Base-by-base conservation (phyloP, 2,888 invertebrate genomes). In the Heptascelio sp. region DNA sequence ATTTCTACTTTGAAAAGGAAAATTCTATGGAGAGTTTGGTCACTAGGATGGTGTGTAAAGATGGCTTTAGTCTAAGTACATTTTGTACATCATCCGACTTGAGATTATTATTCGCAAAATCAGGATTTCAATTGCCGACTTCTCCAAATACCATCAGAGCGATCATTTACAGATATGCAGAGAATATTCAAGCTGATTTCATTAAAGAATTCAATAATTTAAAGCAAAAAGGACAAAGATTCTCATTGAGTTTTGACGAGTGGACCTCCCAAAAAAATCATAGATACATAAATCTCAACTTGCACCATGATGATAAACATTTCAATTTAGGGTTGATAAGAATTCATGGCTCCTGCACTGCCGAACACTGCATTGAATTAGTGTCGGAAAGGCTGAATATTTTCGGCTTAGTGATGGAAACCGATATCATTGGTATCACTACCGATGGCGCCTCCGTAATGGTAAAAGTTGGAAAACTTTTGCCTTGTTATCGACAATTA, bases 371-470 rank as follows among this genome's bases (percentile, higher is more conserved):
- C 43, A 49, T 73, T 3, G 34, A 65, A 19, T 30, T 64, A 19
- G 15, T 75, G 0, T 11, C 11, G 17, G 49, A 75, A 65, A 64
- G 49, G 11, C 25, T 75, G 15, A n/a, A 3, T 25, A 11, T 57
- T 1, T 65, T 75, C 46, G 49, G 21, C 25, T n/a, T n/a, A n/a
- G 43, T 68, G 25, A 19, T 15, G n/a, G 5, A 55, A 26, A 19
- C 15, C 13, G 49, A 67, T 21, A 60, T 76, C 2, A 23, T 76
- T 23, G 43, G 23, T 11, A 76, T 76, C 37, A 30, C 76, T 13
- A 67, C 59, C 40, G 76, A 76, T 37, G 79, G 68, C 68, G 73
- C 76, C 60, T 76, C 85, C 82, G 86, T 88, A 81, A 87, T 85
- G 78, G 37, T 23, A 19, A 68, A 49, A 67, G 76, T 67, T 60